phyloP scores from a whole-genome alignment of 2,888 invertebrate genomes.

The Sacculina carcini region DNA sequence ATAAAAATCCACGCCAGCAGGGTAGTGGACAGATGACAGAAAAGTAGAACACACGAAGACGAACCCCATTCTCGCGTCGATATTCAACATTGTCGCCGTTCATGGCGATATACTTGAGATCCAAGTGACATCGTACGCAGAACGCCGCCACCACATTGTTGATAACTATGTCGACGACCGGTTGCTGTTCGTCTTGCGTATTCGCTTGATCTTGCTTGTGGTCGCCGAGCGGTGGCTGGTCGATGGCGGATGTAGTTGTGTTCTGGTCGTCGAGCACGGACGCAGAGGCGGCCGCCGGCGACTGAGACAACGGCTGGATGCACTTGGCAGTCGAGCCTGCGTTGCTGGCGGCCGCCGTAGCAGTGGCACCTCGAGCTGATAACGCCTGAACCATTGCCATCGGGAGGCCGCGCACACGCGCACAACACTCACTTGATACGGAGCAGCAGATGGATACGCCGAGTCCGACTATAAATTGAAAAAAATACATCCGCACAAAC shows the following conservation, averaged over 20 bases:
- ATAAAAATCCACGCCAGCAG: not conserved
- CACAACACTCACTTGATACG: no score
- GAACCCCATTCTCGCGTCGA: conserved; percentile 64
- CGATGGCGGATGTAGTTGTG: no score
- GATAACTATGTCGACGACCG: conserved; percentile 58
- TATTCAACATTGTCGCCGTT: conserved; percentile 84
- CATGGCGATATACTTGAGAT: conserved; percentile 74
- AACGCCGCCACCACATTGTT: conserved; percentile 95
- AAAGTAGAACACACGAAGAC: conserved; percentile 14
- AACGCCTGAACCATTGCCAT: not conserved
- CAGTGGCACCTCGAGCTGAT: no score
- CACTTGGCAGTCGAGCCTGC: no score
- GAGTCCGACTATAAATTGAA: no score
- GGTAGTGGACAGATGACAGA: not conserved
- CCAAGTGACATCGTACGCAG: conserved; percentile 85
- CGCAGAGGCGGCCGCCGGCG: not conserved
- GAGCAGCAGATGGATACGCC: no score
- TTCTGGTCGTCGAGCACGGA: not conserved
- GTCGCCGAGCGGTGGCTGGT: no score
- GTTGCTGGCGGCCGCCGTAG: no score
- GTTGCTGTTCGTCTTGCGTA: conserved; percentile 10
- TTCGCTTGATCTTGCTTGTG: not conserved
- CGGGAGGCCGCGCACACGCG: no score
- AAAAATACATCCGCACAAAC: no score
- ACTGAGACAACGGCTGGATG: no score